Evolutionary conservation across 2,113 vertebrate species (phyloP).

Genomic region (Myotis davidii): DNA sequence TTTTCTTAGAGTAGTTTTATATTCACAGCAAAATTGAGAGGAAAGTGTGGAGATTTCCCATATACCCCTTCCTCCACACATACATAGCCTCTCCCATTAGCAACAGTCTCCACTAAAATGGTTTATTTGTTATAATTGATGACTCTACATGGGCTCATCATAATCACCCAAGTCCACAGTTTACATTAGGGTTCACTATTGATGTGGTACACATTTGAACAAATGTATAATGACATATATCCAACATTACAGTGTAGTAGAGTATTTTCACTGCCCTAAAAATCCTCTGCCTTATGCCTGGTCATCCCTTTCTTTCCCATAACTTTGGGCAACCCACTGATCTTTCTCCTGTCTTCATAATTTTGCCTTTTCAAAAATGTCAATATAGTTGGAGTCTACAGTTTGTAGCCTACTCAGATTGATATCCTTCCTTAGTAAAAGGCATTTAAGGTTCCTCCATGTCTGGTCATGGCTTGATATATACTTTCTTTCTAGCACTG

Average conservation of each 20-base stretch:
- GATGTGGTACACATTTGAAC: background rate
- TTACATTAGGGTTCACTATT: background rate
- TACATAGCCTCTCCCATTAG: background rate
- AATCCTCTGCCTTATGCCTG: background rate
- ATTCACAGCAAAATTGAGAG: background rate
- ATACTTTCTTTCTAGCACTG: background rate
- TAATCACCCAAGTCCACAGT: background rate
- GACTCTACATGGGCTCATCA: background rate
- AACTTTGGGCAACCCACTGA: background rate
- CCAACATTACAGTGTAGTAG: background rate
- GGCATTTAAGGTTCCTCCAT: background rate
- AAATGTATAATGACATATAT: background rate
- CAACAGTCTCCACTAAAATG: background rate
- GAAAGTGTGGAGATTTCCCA: background rate
- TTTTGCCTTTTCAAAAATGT: background rate
- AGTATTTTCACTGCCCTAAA: background rate
- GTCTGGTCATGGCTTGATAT: background rate
- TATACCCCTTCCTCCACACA: too few relatives aligned
- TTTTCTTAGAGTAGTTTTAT: background rate
- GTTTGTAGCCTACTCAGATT: background rate
- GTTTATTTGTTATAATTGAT: background rate
- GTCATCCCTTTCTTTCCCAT: background rate
- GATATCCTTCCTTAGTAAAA: background rate
- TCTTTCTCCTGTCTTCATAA: background rate
- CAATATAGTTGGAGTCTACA: background rate